Evolutionary conservation across 2,888 invertebrate species (phyloP).

Genomic region (Elmis aenea): DNA sequence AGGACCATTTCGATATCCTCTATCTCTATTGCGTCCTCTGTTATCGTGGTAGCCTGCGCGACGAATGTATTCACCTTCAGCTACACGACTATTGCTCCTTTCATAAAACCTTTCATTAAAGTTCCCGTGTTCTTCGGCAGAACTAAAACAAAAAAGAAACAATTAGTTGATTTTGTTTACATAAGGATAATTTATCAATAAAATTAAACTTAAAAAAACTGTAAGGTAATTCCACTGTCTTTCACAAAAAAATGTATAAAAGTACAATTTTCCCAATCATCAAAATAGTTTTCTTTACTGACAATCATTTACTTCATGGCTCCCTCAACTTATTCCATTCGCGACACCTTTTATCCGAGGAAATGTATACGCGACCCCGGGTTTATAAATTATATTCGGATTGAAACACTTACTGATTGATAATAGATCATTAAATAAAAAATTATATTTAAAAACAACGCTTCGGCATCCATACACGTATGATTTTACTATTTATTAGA

Average conservation of each 20-base stretch:
- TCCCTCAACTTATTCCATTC: no score
- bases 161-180: not conserved
- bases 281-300: no score
- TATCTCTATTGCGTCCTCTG: constrained; percentile 45
- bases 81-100: constrained; percentile 38
- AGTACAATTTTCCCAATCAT: not conserved
- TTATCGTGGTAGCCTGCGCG: constrained; percentile 45
- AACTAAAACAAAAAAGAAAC: constrained; percentile 39
- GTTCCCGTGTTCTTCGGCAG: constrained; percentile 50
- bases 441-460: no score
- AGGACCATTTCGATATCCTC: constrained; percentile 48
- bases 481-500: no score
- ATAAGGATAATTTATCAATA: not conserved
- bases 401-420: no score
- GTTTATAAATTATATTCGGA: no score
- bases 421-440: no score
- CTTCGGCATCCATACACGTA: no score
- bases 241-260: not conserved
- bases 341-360: no score
- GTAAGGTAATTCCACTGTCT: not conserved
- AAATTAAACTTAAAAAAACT: not conserved
- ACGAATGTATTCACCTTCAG: constrained; percentile 35
- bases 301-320: no score
- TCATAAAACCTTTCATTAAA: constrained; percentile 54
- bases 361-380: no score